phyloP scores from a whole-genome alignment of 2,888 invertebrate genomes.

The Rhimphoctona megacephalus region DNA sequence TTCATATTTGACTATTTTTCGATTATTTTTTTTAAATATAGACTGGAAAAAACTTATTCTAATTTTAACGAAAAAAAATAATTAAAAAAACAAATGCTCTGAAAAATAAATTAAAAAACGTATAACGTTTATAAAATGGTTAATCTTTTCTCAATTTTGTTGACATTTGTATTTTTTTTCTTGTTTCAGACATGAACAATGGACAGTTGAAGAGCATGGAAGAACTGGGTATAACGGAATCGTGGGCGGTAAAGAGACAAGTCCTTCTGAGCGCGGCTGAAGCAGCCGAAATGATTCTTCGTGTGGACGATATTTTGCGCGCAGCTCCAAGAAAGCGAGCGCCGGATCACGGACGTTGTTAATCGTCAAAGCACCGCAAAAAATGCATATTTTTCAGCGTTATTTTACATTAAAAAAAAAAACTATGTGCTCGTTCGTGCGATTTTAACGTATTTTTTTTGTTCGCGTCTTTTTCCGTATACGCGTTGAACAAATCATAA shows the following conservation, averaged over 20 bases:
- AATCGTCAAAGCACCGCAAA: constrained; percentile 77
- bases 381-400: constrained; percentile 22
- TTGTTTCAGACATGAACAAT: constrained; percentile 93
- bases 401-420: constrained; percentile 42
- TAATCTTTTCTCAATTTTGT: not conserved
- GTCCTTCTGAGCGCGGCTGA: constrained; percentile 97
- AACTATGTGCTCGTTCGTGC: constrained; percentile 33
- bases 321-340: constrained; percentile 95
- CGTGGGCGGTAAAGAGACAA: constrained; percentile 98
- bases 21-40: not conserved
- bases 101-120: too few relatives aligned
- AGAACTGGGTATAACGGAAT: constrained; percentile 96
- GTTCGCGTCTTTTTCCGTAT: not conserved
- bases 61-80: too few relatives aligned
- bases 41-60: too few relatives aligned
- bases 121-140: too few relatives aligned
- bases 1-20: not conserved
- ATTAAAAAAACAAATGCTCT: too few relatives aligned
- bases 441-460: constrained; percentile 5
- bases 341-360: constrained; percentile 94
- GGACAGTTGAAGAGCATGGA: constrained; percentile 97
- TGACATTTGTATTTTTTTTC: not conserved
- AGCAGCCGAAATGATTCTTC: constrained; percentile 99
- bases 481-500: not conserved
- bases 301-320: constrained; percentile 98